Conservation (phyloP, 2,888 invertebrate species). For the Phasia obesa region DNA sequence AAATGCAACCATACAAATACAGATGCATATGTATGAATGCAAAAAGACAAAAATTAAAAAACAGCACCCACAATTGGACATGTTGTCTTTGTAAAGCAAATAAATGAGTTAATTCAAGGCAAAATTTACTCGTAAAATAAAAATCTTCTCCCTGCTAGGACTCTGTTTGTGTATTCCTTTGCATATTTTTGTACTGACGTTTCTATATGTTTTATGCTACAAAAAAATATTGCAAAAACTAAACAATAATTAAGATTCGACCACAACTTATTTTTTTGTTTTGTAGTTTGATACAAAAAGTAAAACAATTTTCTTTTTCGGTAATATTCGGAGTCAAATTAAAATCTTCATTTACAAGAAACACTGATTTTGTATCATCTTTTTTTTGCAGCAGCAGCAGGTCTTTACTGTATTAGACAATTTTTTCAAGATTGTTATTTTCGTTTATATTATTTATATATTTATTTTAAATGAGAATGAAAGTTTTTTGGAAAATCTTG, state of each 20-base stretch:
- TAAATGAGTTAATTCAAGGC: constrained; percentile 54
- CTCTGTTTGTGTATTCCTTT: constrained; percentile 5
- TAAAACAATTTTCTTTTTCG: constrained; percentile 15
- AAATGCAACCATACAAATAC: background rate
- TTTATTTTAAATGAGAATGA: constrained; percentile 2
- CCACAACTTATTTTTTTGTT: constrained; percentile 42
- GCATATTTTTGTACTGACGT: constrained; percentile 12
- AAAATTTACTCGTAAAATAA: constrained; percentile 24
- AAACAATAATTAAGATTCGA: constrained; percentile 46
- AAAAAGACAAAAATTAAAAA: background rate
- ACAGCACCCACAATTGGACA: background rate
- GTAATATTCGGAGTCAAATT: constrained; percentile 30
- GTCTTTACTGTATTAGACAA: constrained; percentile 9
- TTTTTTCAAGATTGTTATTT: constrained; percentile 15
- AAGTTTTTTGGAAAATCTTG: background rate
- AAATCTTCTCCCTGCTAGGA: too few species aligned
- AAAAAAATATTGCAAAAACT: constrained; percentile 22
- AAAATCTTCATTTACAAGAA: constrained; percentile 17
- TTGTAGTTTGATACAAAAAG: constrained; percentile 6
- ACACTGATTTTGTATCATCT: constrained; percentile 3
- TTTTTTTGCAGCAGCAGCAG: constrained; percentile 7
- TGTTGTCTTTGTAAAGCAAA: constrained; percentile 20
- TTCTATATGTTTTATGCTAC: background rate
- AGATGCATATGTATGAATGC: constrained; percentile 13
- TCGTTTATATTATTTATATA: background rate